phyloP scores from a whole-genome alignment of 2,888 invertebrate genomes.

The Ctenicera cuprea region DNA sequence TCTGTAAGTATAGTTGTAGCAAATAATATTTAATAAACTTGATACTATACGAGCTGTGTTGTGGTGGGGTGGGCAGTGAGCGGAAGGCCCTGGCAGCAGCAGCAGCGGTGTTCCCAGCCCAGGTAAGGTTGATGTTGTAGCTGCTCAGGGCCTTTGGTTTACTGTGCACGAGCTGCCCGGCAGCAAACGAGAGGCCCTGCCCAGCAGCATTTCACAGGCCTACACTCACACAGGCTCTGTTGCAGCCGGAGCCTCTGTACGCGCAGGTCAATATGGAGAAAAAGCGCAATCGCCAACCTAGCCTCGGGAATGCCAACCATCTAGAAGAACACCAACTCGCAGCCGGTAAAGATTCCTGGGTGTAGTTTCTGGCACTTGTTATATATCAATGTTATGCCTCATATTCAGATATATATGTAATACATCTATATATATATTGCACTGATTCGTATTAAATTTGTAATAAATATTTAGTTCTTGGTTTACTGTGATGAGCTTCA shows the following conservation, averaged over 20 bases:
- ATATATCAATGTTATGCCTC: conserved; percentile 71
- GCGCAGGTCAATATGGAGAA: conserved; percentile 81
- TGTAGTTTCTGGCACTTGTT: conserved; percentile 65
- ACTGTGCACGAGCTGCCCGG: conserved; percentile 65
- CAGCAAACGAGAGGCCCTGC: conserved; percentile 71
- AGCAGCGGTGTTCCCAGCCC: conserved; percentile 64
- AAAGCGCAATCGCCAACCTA: conserved; percentile 76
- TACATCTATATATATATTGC: conserved; percentile 40
- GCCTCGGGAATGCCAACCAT: conserved; percentile 68
- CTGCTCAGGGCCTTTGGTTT: conserved; percentile 73
- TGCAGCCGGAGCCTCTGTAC: conserved; percentile 77
- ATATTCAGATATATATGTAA: conserved; percentile 62
- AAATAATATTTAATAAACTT: conserved; percentile 64
- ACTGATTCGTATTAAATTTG: conserved; percentile 50
- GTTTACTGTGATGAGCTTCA: conserved; percentile 73
- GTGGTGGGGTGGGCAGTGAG: conserved; percentile 66
- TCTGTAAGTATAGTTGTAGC: conserved; percentile 62
- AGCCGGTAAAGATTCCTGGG: conserved; percentile 72
- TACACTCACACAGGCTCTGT: conserved; percentile 60
- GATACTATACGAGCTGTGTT: conserved; percentile 66
- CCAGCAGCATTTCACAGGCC: conserved; percentile 63
- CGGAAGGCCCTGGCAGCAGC: conserved; percentile 69
- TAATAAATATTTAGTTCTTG: conserved; percentile 68
- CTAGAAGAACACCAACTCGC: conserved; percentile 65
- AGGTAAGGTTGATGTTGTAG: conserved; percentile 71